Base-by-base conservation (phyloP, 2,888 invertebrate species). In the Caenorhabditis imperialis region DNA sequence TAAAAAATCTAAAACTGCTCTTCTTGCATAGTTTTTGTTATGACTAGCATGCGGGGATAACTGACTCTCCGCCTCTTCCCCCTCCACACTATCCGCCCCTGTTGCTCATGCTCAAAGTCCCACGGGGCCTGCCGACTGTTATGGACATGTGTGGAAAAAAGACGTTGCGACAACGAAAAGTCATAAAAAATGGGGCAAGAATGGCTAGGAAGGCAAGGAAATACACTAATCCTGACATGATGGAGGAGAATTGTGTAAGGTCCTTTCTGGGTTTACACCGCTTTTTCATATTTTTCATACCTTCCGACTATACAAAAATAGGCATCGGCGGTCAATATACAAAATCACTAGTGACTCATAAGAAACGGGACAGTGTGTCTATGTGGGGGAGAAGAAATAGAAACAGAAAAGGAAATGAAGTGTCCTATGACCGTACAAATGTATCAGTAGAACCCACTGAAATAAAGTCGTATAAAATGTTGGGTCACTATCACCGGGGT, bases 221-320 rank as follows among this genome's bases (percentile, higher is more conserved):
- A 37, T 30, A 57, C 57, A 50, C 57, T 67, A 67, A 67, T 67
- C 67, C 67, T 57, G 67, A 58, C 67, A 67, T 67, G 67, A 67
- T 67, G 22, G 67, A 67, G 55, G 55, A 30, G 30, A 30, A 30
- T 30, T 30, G 30, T 30, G 30, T 10, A 30, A 7, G 6, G 30
- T 6, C 6, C 10, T 30, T 30, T 30, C 7, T 30, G 30, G 7
- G 6, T 30, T 30, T 30, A 30, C 30, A 30, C 30, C 10, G 10
- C 30, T 7, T 30, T 30, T 30, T 6, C 10, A 30, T 30, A 30
- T 30, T 30, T 30, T n/a, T n/a, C n/a, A n/a, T n/a, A n/a, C n/a
- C n/a, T n/a, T n/a, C n/a, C n/a, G n/a, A n/a, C n/a, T n/a, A 10
- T 30, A 30, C 30, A 30, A 30, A 30, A 30, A 30, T 30, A 7